Percentiles rank a stretch among this genome's conserved stretches.
Conservation (phyloP, 2,888 invertebrate genomes). For the Mongoloraphidia duomilia region DNA sequence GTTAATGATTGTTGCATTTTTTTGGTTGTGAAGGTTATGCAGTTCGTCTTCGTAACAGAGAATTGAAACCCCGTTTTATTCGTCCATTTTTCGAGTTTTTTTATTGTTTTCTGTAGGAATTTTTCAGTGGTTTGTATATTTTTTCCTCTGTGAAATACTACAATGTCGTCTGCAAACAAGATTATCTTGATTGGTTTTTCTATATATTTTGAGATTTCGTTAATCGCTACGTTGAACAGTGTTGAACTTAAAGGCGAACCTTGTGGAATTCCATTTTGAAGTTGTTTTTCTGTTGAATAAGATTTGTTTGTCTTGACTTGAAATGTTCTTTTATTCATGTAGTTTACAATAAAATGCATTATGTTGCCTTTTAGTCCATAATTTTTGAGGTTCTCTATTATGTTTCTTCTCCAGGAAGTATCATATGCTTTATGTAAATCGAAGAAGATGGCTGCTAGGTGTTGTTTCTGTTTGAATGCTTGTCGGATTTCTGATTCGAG, state of each 20-base stretch:
- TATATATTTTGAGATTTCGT: too few species aligned
- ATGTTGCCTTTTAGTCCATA: conserved; percentile 1
- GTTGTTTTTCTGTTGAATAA: not conserved
- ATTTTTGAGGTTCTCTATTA: conserved; percentile 7
- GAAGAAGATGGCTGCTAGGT: conserved; percentile 9
- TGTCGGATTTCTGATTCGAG: conserved; percentile 9
- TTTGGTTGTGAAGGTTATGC: conserved; percentile 3
- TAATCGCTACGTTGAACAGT: too few species aligned
- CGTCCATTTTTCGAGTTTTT: conserved; percentile 4
- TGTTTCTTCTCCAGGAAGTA: conserved; percentile 9
- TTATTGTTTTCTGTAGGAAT: conserved; percentile 6
- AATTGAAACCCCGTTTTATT: conserved; percentile 9
- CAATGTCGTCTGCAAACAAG: not conserved
- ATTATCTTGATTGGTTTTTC: too few species aligned
- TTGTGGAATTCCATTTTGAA: not conserved
- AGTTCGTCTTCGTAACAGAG: conserved; percentile 6
- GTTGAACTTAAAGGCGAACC: not conserved
- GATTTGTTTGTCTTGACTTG: not conserved
- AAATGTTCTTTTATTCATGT: not conserved
- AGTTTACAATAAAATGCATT: too few species aligned
- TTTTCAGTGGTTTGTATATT: conserved; percentile 2
- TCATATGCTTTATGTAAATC: conserved; percentile 6
- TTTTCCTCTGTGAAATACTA: conserved; percentile 4
- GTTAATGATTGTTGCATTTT: not conserved
- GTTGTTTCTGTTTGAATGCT: conserved; percentile 9